Conservation (phyloP, 2,888 invertebrate genomes). For the Tanypteryx hageni region DNA sequence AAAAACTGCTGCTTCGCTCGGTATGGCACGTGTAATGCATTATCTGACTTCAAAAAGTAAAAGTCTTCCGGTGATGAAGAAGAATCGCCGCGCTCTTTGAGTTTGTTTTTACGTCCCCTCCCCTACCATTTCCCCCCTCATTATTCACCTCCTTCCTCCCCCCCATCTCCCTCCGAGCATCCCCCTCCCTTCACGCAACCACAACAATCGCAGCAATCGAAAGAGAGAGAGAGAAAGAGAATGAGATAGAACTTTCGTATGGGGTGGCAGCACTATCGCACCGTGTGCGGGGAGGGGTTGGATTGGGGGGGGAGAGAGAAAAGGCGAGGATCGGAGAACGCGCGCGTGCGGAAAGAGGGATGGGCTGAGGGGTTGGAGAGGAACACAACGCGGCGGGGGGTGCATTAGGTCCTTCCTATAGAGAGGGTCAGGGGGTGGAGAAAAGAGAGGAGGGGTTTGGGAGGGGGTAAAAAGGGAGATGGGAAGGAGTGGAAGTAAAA, state of each 20-base stretch:
- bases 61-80: conserved; percentile 1
- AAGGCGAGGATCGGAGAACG: conserved; percentile 27
- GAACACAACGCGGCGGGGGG: conserved; percentile 42
- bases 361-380: background rate
- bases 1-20: background rate
- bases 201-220: conserved; percentile 62
- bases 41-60: background rate
- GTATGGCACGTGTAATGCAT: background rate
- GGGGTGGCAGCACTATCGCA: conserved; percentile 48
- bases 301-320: conserved; percentile 4
- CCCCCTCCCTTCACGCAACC: background rate
- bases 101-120: conserved; percentile 27
- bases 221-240: background rate
- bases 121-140: background rate
- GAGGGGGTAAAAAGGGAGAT: background rate
- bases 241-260: no score
- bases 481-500: background rate
- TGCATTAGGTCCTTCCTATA: background rate
- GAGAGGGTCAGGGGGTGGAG: background rate
- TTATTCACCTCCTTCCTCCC: conserved; percentile 5
- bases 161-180: background rate
- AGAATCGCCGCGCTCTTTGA: background rate
- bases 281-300: conserved; percentile 40
- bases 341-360: conserved; percentile 41
- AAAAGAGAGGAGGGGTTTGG: background rate